phyloP scores from a whole-genome alignment of 2,113 vertebrate species.

The Anser brachyrhynchus region DNA sequence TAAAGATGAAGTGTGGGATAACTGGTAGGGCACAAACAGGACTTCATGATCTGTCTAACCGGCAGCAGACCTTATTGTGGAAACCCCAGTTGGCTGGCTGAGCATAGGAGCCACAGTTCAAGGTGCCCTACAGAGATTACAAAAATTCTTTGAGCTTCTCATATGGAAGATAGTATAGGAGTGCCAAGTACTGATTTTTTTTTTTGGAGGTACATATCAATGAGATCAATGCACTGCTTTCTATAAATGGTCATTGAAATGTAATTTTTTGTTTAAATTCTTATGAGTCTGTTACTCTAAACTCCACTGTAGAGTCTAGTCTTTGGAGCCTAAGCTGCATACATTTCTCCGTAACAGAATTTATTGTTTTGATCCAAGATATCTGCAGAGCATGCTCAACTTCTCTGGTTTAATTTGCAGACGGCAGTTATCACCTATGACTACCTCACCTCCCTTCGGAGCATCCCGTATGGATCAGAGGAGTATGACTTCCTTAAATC shows the following conservation, averaged over 20 bases:
- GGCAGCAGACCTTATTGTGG: neutral
- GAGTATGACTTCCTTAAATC: slow-evolving; percentile 88
- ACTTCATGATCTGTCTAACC: neutral
- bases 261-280: neutral
- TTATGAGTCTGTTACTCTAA: neutral
- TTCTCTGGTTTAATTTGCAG: slow-evolving; percentile 76
- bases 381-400: neutral
- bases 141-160: slow-evolving; percentile 11
- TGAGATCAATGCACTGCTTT: neutral
- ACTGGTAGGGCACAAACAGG: neutral
- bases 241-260: neutral
- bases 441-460: slow-evolving; percentile 88
- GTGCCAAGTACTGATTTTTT: neutral
- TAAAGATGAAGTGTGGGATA: neutral
- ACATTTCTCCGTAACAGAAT: neutral
- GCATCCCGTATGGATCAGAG: slow-evolving; percentile 82
- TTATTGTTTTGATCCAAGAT: neutral
- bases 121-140: neutral
- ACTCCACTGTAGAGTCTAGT: neutral
- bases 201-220: neutral
- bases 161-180: neutral
- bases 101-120: neutral
- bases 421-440: slow-evolving; percentile 91
- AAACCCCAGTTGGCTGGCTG: neutral
- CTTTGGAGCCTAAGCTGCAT: neutral